Base-by-base conservation (phyloP, 2,888 invertebrate species). In the Crossocerus cetratus region DNA sequence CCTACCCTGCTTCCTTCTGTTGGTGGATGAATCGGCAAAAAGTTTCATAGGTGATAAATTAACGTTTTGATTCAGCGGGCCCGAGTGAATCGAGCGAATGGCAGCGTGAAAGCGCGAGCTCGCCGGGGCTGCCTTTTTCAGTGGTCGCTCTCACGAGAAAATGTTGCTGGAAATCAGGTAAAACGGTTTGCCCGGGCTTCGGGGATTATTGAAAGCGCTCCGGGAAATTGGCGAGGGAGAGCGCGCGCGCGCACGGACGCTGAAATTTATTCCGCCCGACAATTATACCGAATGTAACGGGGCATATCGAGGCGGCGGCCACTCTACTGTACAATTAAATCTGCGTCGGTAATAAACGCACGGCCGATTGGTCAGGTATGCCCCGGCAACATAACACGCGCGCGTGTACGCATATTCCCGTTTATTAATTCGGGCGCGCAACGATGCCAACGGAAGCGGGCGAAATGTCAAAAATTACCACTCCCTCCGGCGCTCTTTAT, bases 281-380 rank as follows among this genome's bases (percentile, higher is more conserved):
- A 57, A 64, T 73, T 70, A 67, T 70, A 16, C 65, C 54, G 54
- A 55, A 64, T 72, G 76, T 73, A 76, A 69, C 65, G 70, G 67
- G 67, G 67, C 73, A 72, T 66, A 58, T 63, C 66, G 69, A 69
- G 21, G 70, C 70, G 21, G 70, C 70, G 67, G 44, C 70, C 67
- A 70, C 54, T 62, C 65, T 64, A 60, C 73, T 66, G 72, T 60
- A 58, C 70, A 76, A 76, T 76, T 70, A 73, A 73, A 73, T 76
- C 61, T 69, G 65, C 64, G 74, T 55, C 59, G 58, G 66, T 65
- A 61, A 67, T 74, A 71, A 71, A 67, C 60, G 57, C 55, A 57
- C 66, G 59, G 63, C 70, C 57, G 70, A 71, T 45, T 63, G 66
- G 49, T 73, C 63, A 70, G 49, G 49, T 16, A 49, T 49, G 49